A percentile compares a stretch with the other conserved stretches of the same genome.
Evolutionary conservation across 2,113 vertebrate species (phyloP).

Genomic region (Chascanopsetta lugubris): DNA sequence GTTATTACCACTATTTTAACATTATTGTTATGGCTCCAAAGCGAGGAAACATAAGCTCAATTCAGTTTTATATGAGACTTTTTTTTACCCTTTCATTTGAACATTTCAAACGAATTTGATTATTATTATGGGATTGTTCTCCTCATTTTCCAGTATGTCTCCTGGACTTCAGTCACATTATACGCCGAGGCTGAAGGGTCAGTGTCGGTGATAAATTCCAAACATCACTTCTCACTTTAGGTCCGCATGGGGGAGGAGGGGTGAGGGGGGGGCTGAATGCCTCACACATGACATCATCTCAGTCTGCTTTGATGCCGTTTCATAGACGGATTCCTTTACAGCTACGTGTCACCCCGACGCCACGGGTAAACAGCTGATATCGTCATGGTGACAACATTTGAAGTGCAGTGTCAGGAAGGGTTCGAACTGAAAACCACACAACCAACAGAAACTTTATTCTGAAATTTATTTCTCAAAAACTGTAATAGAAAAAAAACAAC

Average conservation of each 20-base stretch:
- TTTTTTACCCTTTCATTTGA: too few species aligned
- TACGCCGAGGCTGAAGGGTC: constrained; percentile 6
- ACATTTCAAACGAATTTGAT: neutral
- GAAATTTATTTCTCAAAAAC: constrained; percentile 35
- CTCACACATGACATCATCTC: constrained; percentile 6
- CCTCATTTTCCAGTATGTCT: neutral
- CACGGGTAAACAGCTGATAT: neutral
- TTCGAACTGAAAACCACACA: too few species aligned
- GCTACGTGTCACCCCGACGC: neutral
- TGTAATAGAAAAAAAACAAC: constrained; percentile 43
- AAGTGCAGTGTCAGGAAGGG: too few species aligned
- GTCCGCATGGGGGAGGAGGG: neutral
- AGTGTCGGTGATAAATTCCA: constrained; percentile 6
- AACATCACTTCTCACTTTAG: constrained; percentile 33
- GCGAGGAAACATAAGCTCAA: constrained; percentile 7
- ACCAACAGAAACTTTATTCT: constrained; percentile 63
- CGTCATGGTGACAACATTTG: too few species aligned
- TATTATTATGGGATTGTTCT: neutral
- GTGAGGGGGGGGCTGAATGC: neutral
- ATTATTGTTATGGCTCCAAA: constrained; percentile 4
- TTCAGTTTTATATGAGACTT: too few species aligned
- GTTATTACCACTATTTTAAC: neutral
- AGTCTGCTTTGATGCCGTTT: neutral
- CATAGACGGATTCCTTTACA: neutral
- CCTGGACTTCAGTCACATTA: neutral